Conservation (phyloP, 2,797 vertebrate genomes). For the Dendrocincla fuliginosa region DNA sequence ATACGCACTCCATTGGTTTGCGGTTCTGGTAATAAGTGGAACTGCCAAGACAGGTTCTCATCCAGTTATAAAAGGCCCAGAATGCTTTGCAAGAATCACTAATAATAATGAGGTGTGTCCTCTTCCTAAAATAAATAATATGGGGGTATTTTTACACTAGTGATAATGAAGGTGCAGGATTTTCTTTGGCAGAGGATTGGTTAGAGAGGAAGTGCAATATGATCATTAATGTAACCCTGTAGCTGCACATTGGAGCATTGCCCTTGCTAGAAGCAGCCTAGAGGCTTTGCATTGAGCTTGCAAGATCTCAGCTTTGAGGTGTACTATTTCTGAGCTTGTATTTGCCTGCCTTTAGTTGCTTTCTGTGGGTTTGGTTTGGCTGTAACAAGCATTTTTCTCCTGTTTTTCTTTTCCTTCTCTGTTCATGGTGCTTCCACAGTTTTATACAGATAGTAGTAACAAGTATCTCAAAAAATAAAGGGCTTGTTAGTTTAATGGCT, state of each 20-base stretch:
- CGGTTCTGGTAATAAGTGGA: background rate
- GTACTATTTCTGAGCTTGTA: background rate
- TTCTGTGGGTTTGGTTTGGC: background rate
- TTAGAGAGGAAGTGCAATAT: background rate
- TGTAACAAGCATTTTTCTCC: background rate
- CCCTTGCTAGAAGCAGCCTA: background rate
- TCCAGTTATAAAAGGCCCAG: background rate
- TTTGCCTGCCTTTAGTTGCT: background rate
- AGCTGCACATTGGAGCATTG: accelerated
- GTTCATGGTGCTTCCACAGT: accelerated
- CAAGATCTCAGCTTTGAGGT: background rate
- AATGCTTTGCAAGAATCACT: background rate
- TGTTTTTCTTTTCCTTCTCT: background rate
- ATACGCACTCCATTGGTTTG: background rate
- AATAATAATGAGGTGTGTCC: background rate
- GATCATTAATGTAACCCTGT: accelerated
- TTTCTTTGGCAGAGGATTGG: background rate
- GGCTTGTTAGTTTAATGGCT: background rate
- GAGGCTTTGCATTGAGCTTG: background rate
- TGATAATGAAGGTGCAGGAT: background rate
- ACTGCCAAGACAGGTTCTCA: background rate
- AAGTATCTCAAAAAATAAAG: background rate
- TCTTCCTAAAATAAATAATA: background rate
- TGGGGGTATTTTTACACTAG: background rate
- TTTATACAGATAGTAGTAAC: background rate